Base-by-base conservation (phyloP, 2,888 invertebrate species). In the Dicyrtoma fusca region DNA sequence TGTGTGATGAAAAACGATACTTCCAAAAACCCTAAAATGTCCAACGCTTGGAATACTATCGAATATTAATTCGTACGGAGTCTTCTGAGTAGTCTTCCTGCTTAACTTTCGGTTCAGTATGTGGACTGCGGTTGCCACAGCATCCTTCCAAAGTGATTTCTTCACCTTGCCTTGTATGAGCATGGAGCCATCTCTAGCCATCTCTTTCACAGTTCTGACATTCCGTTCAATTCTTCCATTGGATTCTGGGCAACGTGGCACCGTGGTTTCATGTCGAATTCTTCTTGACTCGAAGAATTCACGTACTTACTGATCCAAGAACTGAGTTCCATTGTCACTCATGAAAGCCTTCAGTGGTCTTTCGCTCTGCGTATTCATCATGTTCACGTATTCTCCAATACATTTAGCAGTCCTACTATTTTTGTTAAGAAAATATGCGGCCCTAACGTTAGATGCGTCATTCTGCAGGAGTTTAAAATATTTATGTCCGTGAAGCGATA, bases 91-190 rank as follows among this genome's bases (percentile, higher is more conserved):
- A 49, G 51, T 63, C 17, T 66, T 59, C 14, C 26, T 70, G 19
- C 61, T 45, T 2, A 75, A n/a, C 1, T 62, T 4, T 42, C 75
- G 17, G 72, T 83, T 83, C 23, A 81, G 68, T 5, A 82, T 26
- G 73, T 82, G 82, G 1, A 81, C 81, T 4, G 82, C 81, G 13
- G 82, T 82, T 44, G 79, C 80, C 3, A 82, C 81, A n/a, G 82
- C 83, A 76, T 84, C 82, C 6, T 81, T 82, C 83, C 83, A 84
- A 21, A 83, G 74, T 17, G 71, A 63, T 23, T 76, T n/a, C n/a
- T n/a, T n/a, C n/a, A n/a, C n/a, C n/a, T n/a, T n/a, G n/a, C n/a
- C n/a, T n/a, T n/a, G n/a, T n/a, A n/a, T n/a, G n/a, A n/a, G n/a
- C n/a, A n/a, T n/a, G n/a, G n/a, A n/a, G n/a, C n/a, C n/a, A n/a